Percentiles rank a stretch among this genome's conserved stretches.
These are phyloP conservation scores for Cataglyphis altisquamis DNA, from an alignment of 2,888 invertebrate genomes.

Conservation along the genomic window DNA sequence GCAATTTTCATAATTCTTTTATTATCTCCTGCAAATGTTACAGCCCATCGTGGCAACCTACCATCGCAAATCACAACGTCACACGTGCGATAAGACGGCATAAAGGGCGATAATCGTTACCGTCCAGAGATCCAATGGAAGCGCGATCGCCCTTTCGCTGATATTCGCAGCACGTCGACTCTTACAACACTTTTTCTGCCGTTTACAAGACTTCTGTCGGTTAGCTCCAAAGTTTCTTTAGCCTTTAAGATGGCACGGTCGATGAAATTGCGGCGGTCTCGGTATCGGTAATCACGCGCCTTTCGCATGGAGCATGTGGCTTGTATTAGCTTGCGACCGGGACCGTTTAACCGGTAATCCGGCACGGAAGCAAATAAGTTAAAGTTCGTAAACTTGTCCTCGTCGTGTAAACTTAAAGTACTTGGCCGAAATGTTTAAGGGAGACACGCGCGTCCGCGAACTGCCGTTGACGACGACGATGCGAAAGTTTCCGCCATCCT, in stretches of 20 bases:
- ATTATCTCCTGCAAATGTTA: constrained; percentile 43
- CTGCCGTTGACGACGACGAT: constrained; percentile 28
- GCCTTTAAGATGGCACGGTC: constrained; percentile 3
- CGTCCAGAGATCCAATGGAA: constrained; percentile 1
- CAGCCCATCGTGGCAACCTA: constrained; percentile 27
- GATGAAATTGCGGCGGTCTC: constrained; percentile 26
- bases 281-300: constrained; percentile 41
- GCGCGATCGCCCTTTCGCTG: constrained; percentile 23
- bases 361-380: constrained; percentile 64
- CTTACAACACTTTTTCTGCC: constrained; percentile 33
- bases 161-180: constrained; percentile 49
- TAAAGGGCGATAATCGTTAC: constrained; percentile 39
- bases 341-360: constrained; percentile 65
- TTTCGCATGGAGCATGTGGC: constrained; percentile 18
- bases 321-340: constrained; percentile 45
- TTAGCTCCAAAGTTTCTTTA: constrained; percentile 26
- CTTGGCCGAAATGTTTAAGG: constrained; percentile 60
- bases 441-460: constrained; percentile 49
- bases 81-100: constrained; percentile 38
- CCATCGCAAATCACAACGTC: constrained; percentile 43
- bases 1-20: constrained; percentile 52
- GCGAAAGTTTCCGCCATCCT: constrained; percentile 62
- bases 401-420: constrained; percentile 61
- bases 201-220: constrained; percentile 23
- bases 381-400: constrained; percentile 57